phyloP scores from a whole-genome alignment of 2,888 invertebrate species.

The Leptura quadrifasciata region DNA sequence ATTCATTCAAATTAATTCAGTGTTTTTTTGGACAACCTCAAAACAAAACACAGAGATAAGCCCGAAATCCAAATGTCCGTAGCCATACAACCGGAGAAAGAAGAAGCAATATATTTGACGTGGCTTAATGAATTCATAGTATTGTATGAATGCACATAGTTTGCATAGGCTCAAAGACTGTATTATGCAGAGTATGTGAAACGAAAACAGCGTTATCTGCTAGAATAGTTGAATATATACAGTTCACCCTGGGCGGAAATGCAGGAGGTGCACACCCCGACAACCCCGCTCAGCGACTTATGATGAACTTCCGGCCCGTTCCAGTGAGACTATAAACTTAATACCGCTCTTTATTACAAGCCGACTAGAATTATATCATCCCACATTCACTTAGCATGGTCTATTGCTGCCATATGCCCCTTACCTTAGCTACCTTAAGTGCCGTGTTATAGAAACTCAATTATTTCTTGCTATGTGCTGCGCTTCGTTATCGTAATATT shows the following conservation, averaged over 20 bases:
- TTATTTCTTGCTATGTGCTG: conserved; percentile 29
- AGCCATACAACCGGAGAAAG: conserved; percentile 42
- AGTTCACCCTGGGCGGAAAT: conserved; percentile 44
- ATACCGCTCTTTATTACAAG: conserved; percentile 47
- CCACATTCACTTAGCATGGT: conserved; percentile 45
- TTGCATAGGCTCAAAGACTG: conserved; percentile 61
- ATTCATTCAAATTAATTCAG: neutral
- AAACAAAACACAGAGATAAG: conserved; percentile 36
- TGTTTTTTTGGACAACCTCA: conserved; percentile 11
- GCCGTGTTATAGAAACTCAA: conserved; percentile 29
- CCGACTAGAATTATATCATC: conserved; percentile 47
- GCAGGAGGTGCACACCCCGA: conserved; percentile 39
- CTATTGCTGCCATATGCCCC: conserved; percentile 43
- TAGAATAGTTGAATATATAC: conserved; percentile 36
- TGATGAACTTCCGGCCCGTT: conserved; percentile 55
- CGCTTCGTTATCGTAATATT: conserved; percentile 8
- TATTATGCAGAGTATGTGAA: conserved; percentile 61
- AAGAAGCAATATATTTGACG: conserved; percentile 46
- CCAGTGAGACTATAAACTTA: conserved; percentile 45
- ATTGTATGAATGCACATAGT: conserved; percentile 57
- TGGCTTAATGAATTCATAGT: conserved; percentile 56
- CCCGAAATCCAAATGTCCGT: conserved; percentile 44
- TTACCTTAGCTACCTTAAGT: conserved; percentile 21
- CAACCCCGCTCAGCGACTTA: conserved; percentile 44
- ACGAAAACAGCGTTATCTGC: conserved; percentile 61